These are phyloP conservation scores for Calephelis virginiensis DNA, from an alignment of 1,140 invertebrate genomes.

Conservation along the genomic window DNA sequence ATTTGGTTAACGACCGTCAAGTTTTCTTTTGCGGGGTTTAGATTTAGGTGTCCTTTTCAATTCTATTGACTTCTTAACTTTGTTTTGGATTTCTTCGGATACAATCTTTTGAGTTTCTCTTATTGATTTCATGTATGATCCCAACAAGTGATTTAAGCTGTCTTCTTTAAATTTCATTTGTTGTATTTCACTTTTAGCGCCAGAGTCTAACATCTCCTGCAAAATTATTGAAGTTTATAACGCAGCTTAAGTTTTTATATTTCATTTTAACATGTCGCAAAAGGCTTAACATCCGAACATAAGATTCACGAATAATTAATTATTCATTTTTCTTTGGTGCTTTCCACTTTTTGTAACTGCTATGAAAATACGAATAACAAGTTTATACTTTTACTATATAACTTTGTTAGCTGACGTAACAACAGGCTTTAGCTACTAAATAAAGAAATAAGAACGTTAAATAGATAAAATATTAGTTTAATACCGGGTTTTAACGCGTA, in stretches of 20 bases:
- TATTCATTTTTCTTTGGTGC: too few relatives aligned
- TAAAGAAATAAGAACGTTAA: too few relatives aligned
- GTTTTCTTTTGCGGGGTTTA: constrained; percentile 54
- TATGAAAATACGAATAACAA: too few relatives aligned
- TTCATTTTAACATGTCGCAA: too few relatives aligned
- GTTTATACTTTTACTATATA: too few relatives aligned
- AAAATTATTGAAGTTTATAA: constrained; percentile 40
- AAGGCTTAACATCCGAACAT: too few relatives aligned
- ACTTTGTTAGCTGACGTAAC: too few relatives aligned
- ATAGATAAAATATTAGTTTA: too few relatives aligned
- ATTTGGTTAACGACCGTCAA: constrained; percentile 23
- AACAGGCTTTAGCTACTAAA: too few relatives aligned
- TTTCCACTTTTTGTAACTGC: too few relatives aligned
- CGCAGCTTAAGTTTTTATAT: not conserved
- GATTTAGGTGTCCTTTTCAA: constrained; percentile 63
- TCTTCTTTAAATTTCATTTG: constrained; percentile 66
- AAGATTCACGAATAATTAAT: too few relatives aligned
- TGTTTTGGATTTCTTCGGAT: constrained; percentile 55
- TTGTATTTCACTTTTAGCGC: constrained; percentile 57
- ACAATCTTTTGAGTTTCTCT: constrained; percentile 67
- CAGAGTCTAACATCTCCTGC: constrained; percentile 64
- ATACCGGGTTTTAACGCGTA: too few relatives aligned
- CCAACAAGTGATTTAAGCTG: constrained; percentile 57
- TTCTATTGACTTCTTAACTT: constrained; percentile 69
- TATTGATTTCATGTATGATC: constrained; percentile 73